Base-by-base conservation (phyloP, 2,888 invertebrate genomes). In the Archaeoteleia sp. region DNA sequence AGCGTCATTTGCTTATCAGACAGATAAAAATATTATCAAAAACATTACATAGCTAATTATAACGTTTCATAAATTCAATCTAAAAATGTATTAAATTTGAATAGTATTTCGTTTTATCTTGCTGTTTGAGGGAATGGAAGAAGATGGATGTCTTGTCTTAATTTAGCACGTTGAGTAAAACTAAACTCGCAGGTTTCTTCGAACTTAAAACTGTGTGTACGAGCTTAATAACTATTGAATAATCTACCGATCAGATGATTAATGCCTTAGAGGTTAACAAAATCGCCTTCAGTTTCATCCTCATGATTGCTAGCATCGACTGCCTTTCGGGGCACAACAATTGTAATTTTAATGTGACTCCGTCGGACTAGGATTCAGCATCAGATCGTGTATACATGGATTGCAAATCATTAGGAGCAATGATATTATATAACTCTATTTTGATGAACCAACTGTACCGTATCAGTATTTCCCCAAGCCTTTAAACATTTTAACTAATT, bases 361-460 rank as follows among this genome's bases (percentile, higher is more conserved):
- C 74, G 73, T 80, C 75, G 74, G 82, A 82, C 82, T 82, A 82
- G 82, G 79, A 80, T 79, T 81, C 80, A 82, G 82, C 81, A 76
- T 83, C 80, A 81, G 81, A 82, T 80, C 79, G 78, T 81, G 77
- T 80, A 82, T 80, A 83, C 78, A 82, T 81, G 74, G 77, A 78
- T 73, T 75, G 30, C 51, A 53, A 20, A 20, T 20, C 20, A 20
- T 2, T 2, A 4, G 5, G 5, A 20, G 20, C 20, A 20, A 20
- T 20, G 5, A 20, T 5, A 20, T 5, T 4, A 2, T 4, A 4
- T 20, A 29, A 29, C 8, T 1, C 9, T 29, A n/a, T 29, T 8
- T 9, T n/a, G 8, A 8, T 8, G n/a, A 29, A 29, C 2, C 8
- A 29, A 29, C 7, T 5, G 7, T 29, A 29, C 29, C 2, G n/a